Conservation (phyloP, 2,113 vertebrate species). For the Xerus inauris region DNA sequence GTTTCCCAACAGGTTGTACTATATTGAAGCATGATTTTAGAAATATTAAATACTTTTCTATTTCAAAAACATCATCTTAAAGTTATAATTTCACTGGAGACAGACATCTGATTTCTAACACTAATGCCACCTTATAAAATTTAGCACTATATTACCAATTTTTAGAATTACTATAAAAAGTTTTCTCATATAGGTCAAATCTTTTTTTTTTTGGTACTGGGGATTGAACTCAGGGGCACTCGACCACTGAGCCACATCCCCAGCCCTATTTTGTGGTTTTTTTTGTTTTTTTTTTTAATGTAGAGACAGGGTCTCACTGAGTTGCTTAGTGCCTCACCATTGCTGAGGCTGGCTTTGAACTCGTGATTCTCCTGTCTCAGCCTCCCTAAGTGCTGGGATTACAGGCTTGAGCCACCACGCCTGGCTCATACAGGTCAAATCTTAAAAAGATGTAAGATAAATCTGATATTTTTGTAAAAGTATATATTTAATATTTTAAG, state of each 20-base stretch:
- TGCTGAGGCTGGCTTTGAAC: no score
- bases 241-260: no score
- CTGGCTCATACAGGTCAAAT: no score
- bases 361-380: no score
- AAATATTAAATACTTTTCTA: background rate
- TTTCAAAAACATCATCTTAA: background rate
- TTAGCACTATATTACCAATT: background rate
- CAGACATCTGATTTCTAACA: background rate
- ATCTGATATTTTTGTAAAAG: background rate
- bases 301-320: no score
- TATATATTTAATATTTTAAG: background rate
- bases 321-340: no score
- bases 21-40: background rate
- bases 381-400: no score
- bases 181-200: conserved; percentile 54
- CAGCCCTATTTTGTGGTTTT: no score
- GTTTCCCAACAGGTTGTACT: background rate
- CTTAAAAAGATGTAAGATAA: conserved; percentile 18
- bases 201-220: no score
- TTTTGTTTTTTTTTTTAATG: no score
- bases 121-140: background rate
- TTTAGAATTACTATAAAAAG: background rate
- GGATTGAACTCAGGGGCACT: no score
- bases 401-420: no score
- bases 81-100: conserved; percentile 8